phyloP scores from a whole-genome alignment of 1,140 invertebrate species.

The Philotrypesis tridentata region DNA sequence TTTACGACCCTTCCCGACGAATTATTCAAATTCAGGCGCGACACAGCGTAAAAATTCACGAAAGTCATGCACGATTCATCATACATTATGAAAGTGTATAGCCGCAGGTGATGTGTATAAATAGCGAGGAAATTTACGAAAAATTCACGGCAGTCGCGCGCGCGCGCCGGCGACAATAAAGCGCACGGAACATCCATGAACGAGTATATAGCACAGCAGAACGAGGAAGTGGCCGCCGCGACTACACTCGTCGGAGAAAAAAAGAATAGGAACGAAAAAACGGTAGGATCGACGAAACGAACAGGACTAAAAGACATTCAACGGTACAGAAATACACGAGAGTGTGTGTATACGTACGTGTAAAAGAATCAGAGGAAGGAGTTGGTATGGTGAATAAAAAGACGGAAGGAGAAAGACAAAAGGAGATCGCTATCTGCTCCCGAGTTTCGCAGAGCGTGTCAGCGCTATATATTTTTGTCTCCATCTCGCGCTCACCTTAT shows the following conservation, averaged over 20 bases:
- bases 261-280: no score
- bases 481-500: not conserved
- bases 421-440: not conserved
- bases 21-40: no score
- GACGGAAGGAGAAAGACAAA: slow-evolving; percentile 30
- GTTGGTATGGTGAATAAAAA: not conserved
- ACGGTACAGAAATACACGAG: not conserved
- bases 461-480: not conserved
- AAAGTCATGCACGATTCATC: not conserved
- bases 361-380: slow-evolving; percentile 3
- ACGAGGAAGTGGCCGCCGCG: not conserved
- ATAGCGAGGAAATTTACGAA: not conserved
- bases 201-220: not conserved
- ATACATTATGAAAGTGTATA: not conserved
- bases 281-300: not conserved
- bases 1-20: not conserved
- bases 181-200: not conserved
- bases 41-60: not conserved
- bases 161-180: not conserved
- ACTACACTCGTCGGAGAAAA: no score
- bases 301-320: not conserved
- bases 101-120: not conserved
- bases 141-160: not conserved
- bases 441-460: slow-evolving; percentile 1
- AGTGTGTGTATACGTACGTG: not conserved